A percentile compares a stretch with the other conserved stretches of the same genome.
Evolutionary conservation across 2,888 invertebrate species (phyloP).

Genomic region (Micropterix aruncella): DNA sequence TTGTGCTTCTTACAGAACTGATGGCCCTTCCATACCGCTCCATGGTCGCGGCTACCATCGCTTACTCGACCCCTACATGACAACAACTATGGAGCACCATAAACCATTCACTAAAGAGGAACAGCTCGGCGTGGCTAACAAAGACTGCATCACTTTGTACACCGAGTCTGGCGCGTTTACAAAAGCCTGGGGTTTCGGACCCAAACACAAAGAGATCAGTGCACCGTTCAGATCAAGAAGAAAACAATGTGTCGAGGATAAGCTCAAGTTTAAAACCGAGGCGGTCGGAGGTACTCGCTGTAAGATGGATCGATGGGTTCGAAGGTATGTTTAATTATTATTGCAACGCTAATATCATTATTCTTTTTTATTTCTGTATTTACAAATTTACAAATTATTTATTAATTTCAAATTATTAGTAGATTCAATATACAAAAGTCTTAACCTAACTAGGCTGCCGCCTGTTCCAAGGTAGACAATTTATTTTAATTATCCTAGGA

Average conservation of each 20-base stretch:
- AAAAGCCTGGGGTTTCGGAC: conserved; percentile 30
- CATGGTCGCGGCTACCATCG: conserved; percentile 21
- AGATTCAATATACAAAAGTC: too few relatives aligned
- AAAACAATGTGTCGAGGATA: conserved; percentile 25
- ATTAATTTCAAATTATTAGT: too few relatives aligned
- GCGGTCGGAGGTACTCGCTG: conserved; percentile 22
- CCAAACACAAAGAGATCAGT: conserved; percentile 29
- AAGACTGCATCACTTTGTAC: conserved; percentile 32
- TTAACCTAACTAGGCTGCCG: too few relatives aligned
- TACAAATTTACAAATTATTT: too few relatives aligned
- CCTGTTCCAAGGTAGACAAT: too few relatives aligned
- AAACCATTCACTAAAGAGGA: conserved; percentile 25
- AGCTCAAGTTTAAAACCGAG: conserved; percentile 29
- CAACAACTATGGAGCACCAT: conserved; percentile 23
- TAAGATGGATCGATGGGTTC: neutral
- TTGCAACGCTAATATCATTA: too few relatives aligned
- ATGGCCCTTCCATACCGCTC: conserved; percentile 25
- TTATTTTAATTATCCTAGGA: too few relatives aligned
- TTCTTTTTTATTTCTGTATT: too few relatives aligned
- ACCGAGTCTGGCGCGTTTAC: conserved; percentile 22
- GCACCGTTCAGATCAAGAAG: conserved; percentile 26
- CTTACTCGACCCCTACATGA: conserved; percentile 27
- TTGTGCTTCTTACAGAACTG: conserved; percentile 24
- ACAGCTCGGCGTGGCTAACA: conserved; percentile 27
- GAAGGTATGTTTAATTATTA: too few relatives aligned